phyloP scores from a whole-genome alignment of 2,113 vertebrate species.

The Diadophis punctatus region DNA sequence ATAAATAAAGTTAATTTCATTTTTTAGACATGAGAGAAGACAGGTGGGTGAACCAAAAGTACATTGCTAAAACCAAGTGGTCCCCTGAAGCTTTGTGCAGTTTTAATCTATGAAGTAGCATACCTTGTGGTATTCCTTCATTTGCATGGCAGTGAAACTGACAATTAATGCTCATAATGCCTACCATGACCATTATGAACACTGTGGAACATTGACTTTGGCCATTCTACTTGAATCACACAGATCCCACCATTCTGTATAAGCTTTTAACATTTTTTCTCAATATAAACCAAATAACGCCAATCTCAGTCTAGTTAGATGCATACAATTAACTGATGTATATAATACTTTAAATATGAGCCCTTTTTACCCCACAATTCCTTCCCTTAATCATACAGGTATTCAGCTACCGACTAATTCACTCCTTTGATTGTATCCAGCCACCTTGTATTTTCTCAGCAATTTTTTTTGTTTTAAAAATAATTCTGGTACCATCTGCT shows the following conservation, averaged over 20 bases:
- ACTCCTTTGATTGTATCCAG: conserved; percentile 57
- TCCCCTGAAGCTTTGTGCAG: neutral
- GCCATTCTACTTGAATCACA: neutral
- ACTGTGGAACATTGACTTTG: neutral
- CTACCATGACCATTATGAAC: neutral
- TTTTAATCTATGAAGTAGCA: neutral
- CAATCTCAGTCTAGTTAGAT: neutral
- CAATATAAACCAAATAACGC: neutral
- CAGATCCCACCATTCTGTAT: neutral
- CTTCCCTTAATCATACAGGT: conserved; percentile 46
- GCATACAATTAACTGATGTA: neutral
- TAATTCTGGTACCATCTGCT: conserved; percentile 66
- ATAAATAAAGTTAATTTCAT: no score
- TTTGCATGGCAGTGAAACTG: neutral
- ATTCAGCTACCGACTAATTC: conserved; percentile 51
- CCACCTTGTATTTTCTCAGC: conserved; percentile 69
- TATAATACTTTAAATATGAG: neutral
- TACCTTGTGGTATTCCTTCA: neutral
- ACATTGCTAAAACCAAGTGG: neutral
- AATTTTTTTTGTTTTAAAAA: conserved; percentile 66
- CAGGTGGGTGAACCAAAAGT: neutral
- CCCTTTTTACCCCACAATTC: neutral
- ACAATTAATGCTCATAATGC: neutral
- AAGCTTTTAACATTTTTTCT: neutral
- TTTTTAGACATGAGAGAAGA: neutral